Evolutionary conservation across 2,113 vertebrate species (phyloP).

Genomic region (Setophaga coronata): DNA sequence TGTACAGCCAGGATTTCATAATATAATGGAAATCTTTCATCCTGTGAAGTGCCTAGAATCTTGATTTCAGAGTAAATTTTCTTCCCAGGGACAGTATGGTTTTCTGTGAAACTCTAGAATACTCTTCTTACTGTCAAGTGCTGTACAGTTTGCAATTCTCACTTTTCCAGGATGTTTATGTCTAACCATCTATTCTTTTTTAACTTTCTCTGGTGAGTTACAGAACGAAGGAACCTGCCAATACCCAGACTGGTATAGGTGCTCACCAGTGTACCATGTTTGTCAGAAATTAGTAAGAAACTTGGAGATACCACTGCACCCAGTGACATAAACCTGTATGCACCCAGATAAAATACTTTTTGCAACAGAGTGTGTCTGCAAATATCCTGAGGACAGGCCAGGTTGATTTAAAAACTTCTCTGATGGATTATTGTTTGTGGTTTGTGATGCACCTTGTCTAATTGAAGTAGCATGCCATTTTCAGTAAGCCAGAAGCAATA

Average conservation of each 20-base stretch:
- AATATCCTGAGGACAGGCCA: not conserved
- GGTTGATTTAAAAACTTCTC: not conserved
- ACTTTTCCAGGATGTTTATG: not conserved
- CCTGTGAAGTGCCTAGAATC: not conserved
- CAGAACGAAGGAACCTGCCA: not conserved
- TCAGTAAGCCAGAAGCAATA: not conserved
- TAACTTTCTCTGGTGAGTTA: not conserved
- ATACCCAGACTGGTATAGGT: not conserved
- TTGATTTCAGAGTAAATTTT: not conserved
- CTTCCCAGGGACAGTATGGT: not conserved
- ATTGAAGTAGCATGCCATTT: not conserved
- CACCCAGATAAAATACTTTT: not conserved
- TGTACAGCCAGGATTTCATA: not conserved
- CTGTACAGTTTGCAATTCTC: not conserved
- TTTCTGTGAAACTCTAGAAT: not conserved
- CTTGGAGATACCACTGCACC: not conserved
- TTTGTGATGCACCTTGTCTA: not conserved
- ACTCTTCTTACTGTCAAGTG: not conserved
- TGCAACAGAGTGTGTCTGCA: not conserved
- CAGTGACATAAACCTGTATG: not conserved
- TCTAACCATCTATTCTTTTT: not conserved
- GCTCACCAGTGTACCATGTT: not conserved
- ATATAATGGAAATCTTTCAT: rapidly evolving
- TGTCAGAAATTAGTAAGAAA: not conserved
- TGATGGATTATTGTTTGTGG: not conserved